Conservation (phyloP, 2,797 vertebrate genomes). For the Syndactyla subalaris region DNA sequence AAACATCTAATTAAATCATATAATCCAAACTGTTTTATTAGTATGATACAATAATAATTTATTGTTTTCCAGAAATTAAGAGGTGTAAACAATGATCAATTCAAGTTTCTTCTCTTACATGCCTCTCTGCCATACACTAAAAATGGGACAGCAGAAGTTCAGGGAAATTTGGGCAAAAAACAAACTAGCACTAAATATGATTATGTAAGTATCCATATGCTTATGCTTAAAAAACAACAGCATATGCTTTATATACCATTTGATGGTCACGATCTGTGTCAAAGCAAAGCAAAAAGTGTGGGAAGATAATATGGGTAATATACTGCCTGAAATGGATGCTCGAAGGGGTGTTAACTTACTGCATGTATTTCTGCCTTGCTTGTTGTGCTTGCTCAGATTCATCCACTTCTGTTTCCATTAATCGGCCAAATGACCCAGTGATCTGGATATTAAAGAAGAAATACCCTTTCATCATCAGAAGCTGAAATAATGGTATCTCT, state of each 20-base stretch:
- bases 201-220: conserved; percentile 59
- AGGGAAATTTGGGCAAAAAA: neutral
- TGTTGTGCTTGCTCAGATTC: neutral
- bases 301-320: conserved; percentile 2
- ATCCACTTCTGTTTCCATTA: neutral
- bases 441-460: neutral
- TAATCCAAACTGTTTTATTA: neutral
- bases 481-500: neutral
- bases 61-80: neutral
- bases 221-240: conserved; percentile 43
- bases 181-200: conserved; percentile 10
- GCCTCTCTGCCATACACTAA: neutral
- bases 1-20: neutral
- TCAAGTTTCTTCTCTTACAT: neutral
- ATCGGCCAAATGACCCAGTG: neutral
- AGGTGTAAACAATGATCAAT: neutral
- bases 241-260: conserved; percentile 13
- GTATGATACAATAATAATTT: neutral
- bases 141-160: conserved; percentile 30
- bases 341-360: neutral
- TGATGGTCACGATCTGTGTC: conserved; percentile 52
- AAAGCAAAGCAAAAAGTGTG: conserved; percentile 41
- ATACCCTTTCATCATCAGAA: neutral
- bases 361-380: neutral
- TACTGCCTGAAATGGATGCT: neutral